These are phyloP conservation scores for Alloplasta piceator DNA, from an alignment of 2,888 invertebrate species.

Conservation along the genomic window DNA sequence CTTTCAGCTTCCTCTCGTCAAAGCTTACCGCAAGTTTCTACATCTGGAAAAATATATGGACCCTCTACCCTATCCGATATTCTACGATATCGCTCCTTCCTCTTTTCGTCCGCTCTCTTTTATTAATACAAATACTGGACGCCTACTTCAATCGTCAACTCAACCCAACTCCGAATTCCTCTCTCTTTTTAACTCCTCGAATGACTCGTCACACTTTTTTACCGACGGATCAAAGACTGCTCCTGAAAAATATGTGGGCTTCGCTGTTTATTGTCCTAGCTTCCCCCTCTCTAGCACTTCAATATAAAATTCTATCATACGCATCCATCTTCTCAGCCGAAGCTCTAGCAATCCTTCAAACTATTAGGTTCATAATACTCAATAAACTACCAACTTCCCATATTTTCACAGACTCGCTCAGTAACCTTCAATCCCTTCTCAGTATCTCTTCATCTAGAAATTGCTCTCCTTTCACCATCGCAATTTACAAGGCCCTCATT, in stretches of 20 bases:
- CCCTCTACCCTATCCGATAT: slow-evolving; percentile 10
- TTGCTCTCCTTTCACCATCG: slow-evolving; percentile 14
- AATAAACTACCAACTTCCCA: no score
- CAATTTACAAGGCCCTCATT: background rate
- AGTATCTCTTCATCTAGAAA: background rate
- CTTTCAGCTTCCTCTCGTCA: background rate
- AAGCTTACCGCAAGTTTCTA: background rate
- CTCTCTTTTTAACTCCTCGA: background rate
- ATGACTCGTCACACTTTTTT: slow-evolving; percentile 34
- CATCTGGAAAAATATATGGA: background rate
- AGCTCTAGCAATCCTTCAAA: no score
- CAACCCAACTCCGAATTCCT: no score
- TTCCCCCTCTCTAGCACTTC: slow-evolving; percentile 2
- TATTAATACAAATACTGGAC: background rate
- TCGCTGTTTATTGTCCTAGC: slow-evolving; percentile 40
- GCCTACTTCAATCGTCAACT: background rate
- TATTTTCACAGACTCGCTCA: no score
- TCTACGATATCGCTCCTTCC: slow-evolving; percentile 5
- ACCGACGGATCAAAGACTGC: slow-evolving; percentile 57
- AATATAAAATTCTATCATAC: no score
- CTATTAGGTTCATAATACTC: no score
- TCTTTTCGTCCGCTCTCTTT: background rate
- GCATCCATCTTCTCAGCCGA: no score
- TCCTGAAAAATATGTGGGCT: slow-evolving; percentile 1
- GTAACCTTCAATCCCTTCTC: no score